Conservation (phyloP, 1,140 invertebrate species). For the Teleogryllus occipitalis region DNA sequence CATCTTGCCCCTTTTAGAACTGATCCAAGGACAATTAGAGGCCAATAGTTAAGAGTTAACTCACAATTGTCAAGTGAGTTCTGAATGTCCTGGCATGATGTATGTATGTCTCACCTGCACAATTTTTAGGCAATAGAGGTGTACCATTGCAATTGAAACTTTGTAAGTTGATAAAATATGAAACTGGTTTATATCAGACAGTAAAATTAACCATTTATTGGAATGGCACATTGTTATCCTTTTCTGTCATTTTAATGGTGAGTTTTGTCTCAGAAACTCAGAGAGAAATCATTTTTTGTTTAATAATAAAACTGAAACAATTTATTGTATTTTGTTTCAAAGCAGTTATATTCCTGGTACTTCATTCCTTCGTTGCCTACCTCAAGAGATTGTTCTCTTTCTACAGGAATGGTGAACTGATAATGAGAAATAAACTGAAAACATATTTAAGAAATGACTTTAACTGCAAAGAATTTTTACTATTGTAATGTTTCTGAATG, state of each 20-base stretch:
- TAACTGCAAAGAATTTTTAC: too few relatives aligned
- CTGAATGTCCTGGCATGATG: neutral
- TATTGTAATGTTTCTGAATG: too few relatives aligned
- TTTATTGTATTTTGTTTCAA: neutral
- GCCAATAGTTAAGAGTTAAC: neutral
- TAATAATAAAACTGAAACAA: constrained; percentile 16
- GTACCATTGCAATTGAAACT: constrained; percentile 11
- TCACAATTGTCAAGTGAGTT: neutral
- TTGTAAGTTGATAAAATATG: neutral
- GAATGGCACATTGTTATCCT: constrained; percentile 15
- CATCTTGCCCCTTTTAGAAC: neutral
- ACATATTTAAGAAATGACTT: too few relatives aligned
- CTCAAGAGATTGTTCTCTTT: too few relatives aligned
- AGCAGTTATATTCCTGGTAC: neutral
- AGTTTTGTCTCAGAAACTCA: constrained; percentile 12
- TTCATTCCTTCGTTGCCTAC: neutral
- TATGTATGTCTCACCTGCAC: neutral
- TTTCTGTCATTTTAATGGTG: constrained; percentile 17
- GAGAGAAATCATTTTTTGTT: constrained; percentile 10
- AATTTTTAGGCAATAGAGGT: constrained; percentile 6
- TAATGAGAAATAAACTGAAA: too few relatives aligned
- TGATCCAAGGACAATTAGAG: neutral
- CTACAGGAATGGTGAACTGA: too few relatives aligned
- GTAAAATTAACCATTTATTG: neutral
- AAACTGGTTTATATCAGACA: constrained; percentile 13